Percentiles rank a stretch among this genome's conserved stretches.
These are phyloP conservation scores for Sylvietta virens DNA, from an alignment of 2,113 vertebrate species.

Conservation along the genomic window DNA sequence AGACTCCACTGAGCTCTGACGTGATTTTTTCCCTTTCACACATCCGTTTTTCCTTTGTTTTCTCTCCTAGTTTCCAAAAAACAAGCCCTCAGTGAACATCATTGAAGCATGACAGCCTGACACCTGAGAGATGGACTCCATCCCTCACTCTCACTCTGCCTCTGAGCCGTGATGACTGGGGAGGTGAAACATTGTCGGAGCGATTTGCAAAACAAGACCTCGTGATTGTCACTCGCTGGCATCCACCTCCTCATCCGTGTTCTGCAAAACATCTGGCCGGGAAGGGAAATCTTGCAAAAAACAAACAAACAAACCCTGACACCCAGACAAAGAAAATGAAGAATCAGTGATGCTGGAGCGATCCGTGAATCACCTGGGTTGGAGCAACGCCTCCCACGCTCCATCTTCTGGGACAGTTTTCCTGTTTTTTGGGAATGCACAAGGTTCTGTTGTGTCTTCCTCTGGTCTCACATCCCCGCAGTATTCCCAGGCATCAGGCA, in stretches of 20 bases:
- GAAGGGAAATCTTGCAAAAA: not conserved
- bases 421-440: slow-evolving; percentile 21
- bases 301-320: not conserved
- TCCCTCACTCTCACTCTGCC: slow-evolving; percentile 56
- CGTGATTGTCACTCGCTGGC: not conserved
- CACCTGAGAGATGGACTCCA: slow-evolving; percentile 48
- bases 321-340: not conserved
- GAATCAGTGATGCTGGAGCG: not conserved
- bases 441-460: not conserved
- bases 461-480: not conserved
- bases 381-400: not conserved
- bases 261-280: slow-evolving; percentile 39
- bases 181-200: slow-evolving; percentile 17
- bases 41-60: not conserved
- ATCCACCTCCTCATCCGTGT: not conserved
- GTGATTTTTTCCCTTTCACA: not conserved
- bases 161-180: slow-evolving; percentile 24
- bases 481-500: not conserved
- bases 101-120: slow-evolving; percentile 68
- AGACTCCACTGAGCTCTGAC: not conserved
- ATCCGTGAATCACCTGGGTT: not conserved
- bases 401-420: not conserved
- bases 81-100: slow-evolving; percentile 73
- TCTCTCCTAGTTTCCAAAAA: slow-evolving; percentile 68
- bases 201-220: not conserved